A percentile compares a stretch with the other conserved stretches of the same genome.
Evolutionary conservation across 2,113 vertebrate species (phyloP).

Genomic region (Caranx ignobilis): DNA sequence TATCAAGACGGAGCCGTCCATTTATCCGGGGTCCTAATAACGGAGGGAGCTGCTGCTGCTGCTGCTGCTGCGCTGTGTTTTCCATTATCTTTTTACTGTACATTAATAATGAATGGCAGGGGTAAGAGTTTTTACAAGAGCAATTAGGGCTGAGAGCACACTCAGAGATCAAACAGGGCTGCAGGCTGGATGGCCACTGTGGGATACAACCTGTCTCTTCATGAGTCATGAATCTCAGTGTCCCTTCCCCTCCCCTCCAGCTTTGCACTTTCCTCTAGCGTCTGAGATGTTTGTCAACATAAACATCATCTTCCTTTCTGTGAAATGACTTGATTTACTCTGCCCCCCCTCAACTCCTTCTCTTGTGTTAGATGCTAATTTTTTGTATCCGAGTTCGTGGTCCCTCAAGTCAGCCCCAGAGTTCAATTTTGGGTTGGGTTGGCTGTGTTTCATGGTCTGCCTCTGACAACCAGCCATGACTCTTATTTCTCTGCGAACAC

Average conservation of each 20-base stretch:
- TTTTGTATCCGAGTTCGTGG: slow-evolving; percentile 21
- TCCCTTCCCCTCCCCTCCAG: neutral
- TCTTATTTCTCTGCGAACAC: slow-evolving; percentile 71
- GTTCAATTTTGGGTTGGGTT: slow-evolving; percentile 49
- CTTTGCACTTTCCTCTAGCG: neutral
- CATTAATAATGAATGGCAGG: slow-evolving; percentile 83
- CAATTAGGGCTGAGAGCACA: slow-evolving; percentile 81
- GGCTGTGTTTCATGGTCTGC: slow-evolving; percentile 40
- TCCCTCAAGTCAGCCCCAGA: slow-evolving; percentile 38
- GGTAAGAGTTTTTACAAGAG: slow-evolving; percentile 78
- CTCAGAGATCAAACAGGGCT: slow-evolving; percentile 71
- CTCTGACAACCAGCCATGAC: slow-evolving; percentile 59
- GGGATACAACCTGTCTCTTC: slow-evolving; percentile 63
- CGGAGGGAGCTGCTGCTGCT: slow-evolving; percentile 14
- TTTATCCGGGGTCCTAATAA: slow-evolving; percentile 53
- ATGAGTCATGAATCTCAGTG: slow-evolving; percentile 57
- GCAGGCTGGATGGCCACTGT: slow-evolving; percentile 49
- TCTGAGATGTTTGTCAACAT: slow-evolving; percentile 48
- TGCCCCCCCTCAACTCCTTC: no score
- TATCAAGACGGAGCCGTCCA: slow-evolving; percentile 37
- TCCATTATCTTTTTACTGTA: slow-evolving; percentile 84
- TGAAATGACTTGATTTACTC: slow-evolving; percentile 1
- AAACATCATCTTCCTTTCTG: neutral
- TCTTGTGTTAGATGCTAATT: slow-evolving; percentile 3
- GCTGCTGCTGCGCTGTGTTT: slow-evolving; percentile 32